These are phyloP conservation scores for Pyrrhosoma nymphula DNA, from an alignment of 2,888 invertebrate genomes.

Conservation along the genomic window DNA sequence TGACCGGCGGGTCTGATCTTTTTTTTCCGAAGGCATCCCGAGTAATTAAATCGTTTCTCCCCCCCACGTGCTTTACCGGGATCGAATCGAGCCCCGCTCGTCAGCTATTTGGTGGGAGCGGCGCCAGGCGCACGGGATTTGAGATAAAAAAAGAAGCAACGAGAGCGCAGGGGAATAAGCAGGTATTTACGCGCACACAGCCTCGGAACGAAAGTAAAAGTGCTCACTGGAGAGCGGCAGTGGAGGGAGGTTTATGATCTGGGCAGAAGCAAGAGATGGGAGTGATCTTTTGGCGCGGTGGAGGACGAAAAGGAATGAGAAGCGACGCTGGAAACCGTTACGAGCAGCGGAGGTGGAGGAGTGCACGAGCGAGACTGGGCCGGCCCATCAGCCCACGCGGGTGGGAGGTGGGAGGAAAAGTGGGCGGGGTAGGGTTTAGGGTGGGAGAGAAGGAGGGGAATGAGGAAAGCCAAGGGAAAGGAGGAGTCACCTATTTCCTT, in stretches of 20 bases:
- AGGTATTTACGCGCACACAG: background rate
- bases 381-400: background rate
- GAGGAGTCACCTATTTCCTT: background rate
- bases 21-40: background rate
- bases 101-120: background rate
- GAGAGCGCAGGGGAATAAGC: background rate
- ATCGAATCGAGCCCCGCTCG: background rate
- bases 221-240: background rate
- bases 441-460: background rate
- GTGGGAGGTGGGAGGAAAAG: background rate
- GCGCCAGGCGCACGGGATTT: background rate
- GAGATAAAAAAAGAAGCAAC: background rate
- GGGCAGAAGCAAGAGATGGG: too few relatives aligned
- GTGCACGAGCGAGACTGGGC: background rate
- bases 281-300: too few relatives aligned
- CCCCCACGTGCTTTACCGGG: background rate
- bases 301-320: too few relatives aligned
- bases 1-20: background rate
- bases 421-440: background rate
- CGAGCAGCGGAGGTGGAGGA: background rate
- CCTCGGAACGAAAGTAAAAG: constrained; percentile 6
- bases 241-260: background rate
- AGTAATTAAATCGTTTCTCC: background rate
- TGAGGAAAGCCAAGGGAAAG: background rate
- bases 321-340: background rate